A percentile compares a stretch with the other conserved stretches of the same genome.
Evolutionary conservation across 2,888 invertebrate genomes (phyloP).

Genomic region (Xanthia togata): DNA sequence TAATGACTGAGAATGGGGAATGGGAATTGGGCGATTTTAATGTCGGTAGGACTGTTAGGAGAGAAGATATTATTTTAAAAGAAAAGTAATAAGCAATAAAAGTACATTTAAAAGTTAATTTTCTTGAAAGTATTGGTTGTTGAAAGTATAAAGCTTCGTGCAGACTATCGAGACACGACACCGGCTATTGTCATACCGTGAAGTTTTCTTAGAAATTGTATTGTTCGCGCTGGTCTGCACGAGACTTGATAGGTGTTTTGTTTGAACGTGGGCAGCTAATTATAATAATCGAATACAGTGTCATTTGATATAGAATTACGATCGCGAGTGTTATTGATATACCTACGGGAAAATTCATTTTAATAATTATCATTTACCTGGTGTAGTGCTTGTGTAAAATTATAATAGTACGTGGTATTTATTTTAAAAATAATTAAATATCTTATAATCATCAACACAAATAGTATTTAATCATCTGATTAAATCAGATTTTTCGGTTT

Average conservation of each 20-base stretch:
- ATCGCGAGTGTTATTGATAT: not conserved
- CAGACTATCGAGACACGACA: no score
- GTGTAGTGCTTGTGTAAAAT: not conserved
- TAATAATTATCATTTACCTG: not conserved
- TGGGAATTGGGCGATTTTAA: not conserved
- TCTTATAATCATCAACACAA: no score
- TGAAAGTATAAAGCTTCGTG: not conserved
- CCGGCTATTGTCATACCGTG: no score
- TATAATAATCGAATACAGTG: not conserved
- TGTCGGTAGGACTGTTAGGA: no score
- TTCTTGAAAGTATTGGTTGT: not conserved
- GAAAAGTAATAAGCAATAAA: not conserved
- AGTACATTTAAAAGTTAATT: no score
- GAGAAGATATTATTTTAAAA: not conserved
- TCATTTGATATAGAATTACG: not conserved
- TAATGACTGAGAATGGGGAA: no score
- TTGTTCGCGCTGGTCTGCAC: no score
- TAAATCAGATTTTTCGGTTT: no score
- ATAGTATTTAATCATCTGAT: no score
- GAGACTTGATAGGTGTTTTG: no score
- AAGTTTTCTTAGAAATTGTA: no score
- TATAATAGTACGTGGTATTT: not conserved
- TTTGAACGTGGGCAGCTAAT: not conserved
- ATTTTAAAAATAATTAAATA: no score
- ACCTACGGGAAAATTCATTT: not conserved